Base-by-base conservation (phyloP, 2,888 invertebrate species). In the Meghimatium bilineatum region DNA sequence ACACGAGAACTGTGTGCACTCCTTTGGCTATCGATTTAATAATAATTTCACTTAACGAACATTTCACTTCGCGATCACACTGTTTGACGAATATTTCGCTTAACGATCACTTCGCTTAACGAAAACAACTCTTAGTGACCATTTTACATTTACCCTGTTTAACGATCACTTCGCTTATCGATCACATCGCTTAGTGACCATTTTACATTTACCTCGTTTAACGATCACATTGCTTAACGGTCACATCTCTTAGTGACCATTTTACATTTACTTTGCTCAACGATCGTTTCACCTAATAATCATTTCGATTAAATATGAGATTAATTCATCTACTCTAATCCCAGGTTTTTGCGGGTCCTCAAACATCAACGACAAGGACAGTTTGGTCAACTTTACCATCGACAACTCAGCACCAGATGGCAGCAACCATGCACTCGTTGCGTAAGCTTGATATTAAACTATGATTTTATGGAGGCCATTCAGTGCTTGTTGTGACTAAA, bases 401-500 rank as follows among this genome's bases (percentile, higher is more conserved):
- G 93, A 94, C 87, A 92, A 93, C 80, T 92, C 92, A 3, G 92
- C 92, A 71, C 89, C 90, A 20, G 92, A 91, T 80, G 93, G 92
- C 14, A 87, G 87, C 0, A 82, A 88, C 66, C 93, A 93, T 1
- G 93, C 93, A 0, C 85, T 94, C 6, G 92, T 93, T 80, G 93
- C 93, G 88, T 93, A 90, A 66, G 66, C 12, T 63, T 23, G 20
- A 14, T 56, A 2, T 23, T 17, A 56, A 14, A 56, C 3, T 56
- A 20, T 17, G 8, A 20, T 56, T 56, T 23, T 56, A 20, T 56
- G 8, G 17, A 49, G 8, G 49, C 10, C 49, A 49, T 17, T 49
- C 8, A 17, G 17, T 49, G 49, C 8, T 49, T 8, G 49, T 49
- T 49, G 49, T 49, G 10, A 49, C 10, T 49, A 49, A 12, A 12